A percentile compares a stretch with the other conserved stretches of the same genome.
Conservation (phyloP, 2,888 invertebrate genomes). For the Cheilosia impressa region DNA sequence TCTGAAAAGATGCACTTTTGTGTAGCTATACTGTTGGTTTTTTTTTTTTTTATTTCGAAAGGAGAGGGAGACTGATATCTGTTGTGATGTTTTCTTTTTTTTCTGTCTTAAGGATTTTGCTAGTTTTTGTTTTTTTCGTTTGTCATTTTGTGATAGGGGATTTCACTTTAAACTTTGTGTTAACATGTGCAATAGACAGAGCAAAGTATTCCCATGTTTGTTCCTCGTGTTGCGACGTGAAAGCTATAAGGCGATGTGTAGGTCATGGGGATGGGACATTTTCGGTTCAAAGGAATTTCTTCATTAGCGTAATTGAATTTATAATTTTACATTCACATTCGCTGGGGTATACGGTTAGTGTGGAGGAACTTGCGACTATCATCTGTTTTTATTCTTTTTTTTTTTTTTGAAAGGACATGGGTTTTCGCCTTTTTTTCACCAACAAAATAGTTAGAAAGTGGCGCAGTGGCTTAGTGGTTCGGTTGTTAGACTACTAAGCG, state of each 20-base stretch:
- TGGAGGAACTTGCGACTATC: too few species aligned
- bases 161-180: slow-evolving; percentile 22
- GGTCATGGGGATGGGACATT: background rate
- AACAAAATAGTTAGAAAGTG: too few species aligned
- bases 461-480: too few species aligned
- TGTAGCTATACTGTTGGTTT: slow-evolving; percentile 10
- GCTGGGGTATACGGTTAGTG: background rate
- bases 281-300: background rate
- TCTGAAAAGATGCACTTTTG: slow-evolving; percentile 14
- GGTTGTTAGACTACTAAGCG: too few species aligned
- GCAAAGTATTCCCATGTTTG: slow-evolving; percentile 12
- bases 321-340: background rate
- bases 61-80: background rate
- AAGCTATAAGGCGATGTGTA: background rate
- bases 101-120: background rate
- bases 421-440: too few species aligned
- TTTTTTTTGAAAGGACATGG: too few species aligned
- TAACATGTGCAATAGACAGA: slow-evolving; percentile 40
- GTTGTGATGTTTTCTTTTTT: slow-evolving; percentile 5
- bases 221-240: background rate
- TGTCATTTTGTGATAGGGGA: slow-evolving; percentile 4
- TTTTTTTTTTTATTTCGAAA: slow-evolving; percentile 20
- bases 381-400: too few species aligned
- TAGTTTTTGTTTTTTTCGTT: slow-evolving; percentile 4
- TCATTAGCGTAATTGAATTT: slow-evolving; percentile 35